phyloP scores from a whole-genome alignment of 2,888 invertebrate genomes.

The Hypena proboscidalis region DNA sequence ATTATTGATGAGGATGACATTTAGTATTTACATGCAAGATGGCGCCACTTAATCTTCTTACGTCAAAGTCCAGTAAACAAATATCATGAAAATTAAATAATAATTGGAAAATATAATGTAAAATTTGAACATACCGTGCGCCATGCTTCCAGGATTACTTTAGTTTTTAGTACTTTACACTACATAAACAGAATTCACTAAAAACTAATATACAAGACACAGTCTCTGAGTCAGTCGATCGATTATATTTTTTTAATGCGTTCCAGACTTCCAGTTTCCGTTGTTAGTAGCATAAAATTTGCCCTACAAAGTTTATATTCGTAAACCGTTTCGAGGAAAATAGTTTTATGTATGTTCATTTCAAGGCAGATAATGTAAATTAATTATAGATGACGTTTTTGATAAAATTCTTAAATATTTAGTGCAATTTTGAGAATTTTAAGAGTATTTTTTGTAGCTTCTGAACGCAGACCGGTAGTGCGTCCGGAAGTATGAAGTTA shows the following conservation, averaged over 20 bases:
- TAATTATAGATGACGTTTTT: too few relatives aligned
- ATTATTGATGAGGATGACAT: slow-evolving; percentile 42
- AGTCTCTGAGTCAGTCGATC: slow-evolving; percentile 52
- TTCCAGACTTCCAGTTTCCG: slow-evolving; percentile 30
- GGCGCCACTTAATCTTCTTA: slow-evolving; percentile 67
- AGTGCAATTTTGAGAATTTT: too few relatives aligned
- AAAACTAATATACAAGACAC: slow-evolving; percentile 48
- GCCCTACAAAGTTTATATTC: background rate
- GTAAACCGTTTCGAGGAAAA: too few relatives aligned
- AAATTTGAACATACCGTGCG: slow-evolving; percentile 64
- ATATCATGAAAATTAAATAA: slow-evolving; percentile 1
- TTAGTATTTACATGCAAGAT: slow-evolving; percentile 60
- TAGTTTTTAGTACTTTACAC: slow-evolving; percentile 25
- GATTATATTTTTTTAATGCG: slow-evolving; percentile 42
- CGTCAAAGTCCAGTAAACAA: slow-evolving; percentile 65
- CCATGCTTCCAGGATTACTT: slow-evolving; percentile 53
- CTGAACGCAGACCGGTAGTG: slow-evolving; percentile 15
- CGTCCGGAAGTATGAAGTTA: slow-evolving; percentile 32
- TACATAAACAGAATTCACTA: slow-evolving; percentile 16
- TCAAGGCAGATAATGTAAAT: too few relatives aligned
- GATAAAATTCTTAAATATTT: too few relatives aligned
- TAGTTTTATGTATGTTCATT: too few relatives aligned
- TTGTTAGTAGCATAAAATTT: background rate
- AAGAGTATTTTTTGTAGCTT: slow-evolving; percentile 15
- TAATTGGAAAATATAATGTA: slow-evolving; percentile 13